Percentiles rank a stretch among this genome's conserved stretches.
phyloP scores from a whole-genome alignment of 2,113 vertebrate species.

The Pitta sordida region DNA sequence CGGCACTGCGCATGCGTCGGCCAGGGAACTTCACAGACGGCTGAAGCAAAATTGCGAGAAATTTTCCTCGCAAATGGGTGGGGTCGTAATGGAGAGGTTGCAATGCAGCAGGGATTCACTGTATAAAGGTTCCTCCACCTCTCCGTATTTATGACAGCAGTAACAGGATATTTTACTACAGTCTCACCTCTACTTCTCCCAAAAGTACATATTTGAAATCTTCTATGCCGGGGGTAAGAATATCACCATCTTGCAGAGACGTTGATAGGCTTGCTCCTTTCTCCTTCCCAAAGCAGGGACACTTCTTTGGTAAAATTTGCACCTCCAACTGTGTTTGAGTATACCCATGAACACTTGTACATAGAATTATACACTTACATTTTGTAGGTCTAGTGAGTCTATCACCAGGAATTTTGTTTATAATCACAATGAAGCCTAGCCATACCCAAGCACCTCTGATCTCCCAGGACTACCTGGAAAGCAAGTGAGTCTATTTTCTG shows the following conservation, averaged over 20 bases:
- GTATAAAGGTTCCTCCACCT: background rate
- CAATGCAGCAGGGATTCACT: no score
- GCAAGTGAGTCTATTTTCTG: background rate
- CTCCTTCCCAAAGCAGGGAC: background rate
- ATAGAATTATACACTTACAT: fast-evolving
- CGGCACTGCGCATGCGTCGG: no score
- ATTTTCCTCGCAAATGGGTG: no score
- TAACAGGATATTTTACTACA: background rate
- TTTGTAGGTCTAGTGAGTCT: background rate
- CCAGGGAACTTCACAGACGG: no score
- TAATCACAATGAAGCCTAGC: background rate
- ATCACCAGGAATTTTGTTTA: background rate
- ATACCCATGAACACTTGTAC: background rate
- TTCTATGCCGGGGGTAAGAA: background rate
- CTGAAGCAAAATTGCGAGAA: no score
- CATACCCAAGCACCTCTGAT: background rate
- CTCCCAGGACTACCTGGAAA: background rate
- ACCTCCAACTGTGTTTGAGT: background rate
- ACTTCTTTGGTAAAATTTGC: background rate
- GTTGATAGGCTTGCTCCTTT: background rate
- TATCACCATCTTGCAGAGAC: background rate
- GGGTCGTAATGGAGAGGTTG: no score
- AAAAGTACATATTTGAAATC: background rate
- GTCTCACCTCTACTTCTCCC: background rate
- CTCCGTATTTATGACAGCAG: background rate